Evolutionary conservation across 2,888 invertebrate genomes (phyloP).

Genomic region (Lobophora halterata): DNA sequence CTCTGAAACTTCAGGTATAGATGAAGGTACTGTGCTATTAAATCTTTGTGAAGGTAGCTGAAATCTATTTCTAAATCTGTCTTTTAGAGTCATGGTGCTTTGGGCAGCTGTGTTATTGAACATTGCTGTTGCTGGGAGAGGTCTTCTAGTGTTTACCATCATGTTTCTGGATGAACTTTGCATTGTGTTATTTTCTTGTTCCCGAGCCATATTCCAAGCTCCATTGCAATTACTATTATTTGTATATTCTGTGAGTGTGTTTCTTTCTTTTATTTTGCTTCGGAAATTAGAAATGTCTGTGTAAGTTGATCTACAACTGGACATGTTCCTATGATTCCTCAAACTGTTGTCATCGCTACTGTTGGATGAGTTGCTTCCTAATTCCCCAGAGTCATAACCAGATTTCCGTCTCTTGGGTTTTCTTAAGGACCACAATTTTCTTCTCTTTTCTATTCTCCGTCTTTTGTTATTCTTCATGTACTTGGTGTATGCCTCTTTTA

Average conservation of each 20-base stretch:
- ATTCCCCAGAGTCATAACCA: constrained; percentile 59
- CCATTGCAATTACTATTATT: constrained; percentile 42
- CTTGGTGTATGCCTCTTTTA: constrained; percentile 51
- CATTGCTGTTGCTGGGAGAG: constrained; percentile 12
- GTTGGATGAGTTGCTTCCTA: constrained; percentile 59
- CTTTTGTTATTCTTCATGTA: constrained; percentile 41
- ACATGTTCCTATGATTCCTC: constrained; percentile 41
- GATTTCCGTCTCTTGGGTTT: constrained; percentile 45
- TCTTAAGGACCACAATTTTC: constrained; percentile 44
- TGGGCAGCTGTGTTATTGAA: constrained; percentile 26
- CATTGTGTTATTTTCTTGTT: constrained; percentile 14
- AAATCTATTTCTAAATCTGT: constrained; percentile 53
- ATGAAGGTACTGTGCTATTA: constrained; percentile 42
- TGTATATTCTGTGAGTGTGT: constrained; percentile 44
- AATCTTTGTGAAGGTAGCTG: constrained; percentile 60
- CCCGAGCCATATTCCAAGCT: constrained; percentile 38
- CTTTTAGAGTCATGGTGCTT: constrained; percentile 39
- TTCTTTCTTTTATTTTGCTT: constrained; percentile 37
- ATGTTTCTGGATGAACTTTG: constrained; percentile 13
- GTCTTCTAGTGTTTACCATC: constrained; percentile 7
- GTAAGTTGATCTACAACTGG: constrained; percentile 43
- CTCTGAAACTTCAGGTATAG: constrained; percentile 39
- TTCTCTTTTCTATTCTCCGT: constrained; percentile 50
- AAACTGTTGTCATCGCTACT: constrained; percentile 62
- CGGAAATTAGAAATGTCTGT: constrained; percentile 38